Conservation (phyloP, 2,888 invertebrate genomes). For the Rotaria socialis region DNA sequence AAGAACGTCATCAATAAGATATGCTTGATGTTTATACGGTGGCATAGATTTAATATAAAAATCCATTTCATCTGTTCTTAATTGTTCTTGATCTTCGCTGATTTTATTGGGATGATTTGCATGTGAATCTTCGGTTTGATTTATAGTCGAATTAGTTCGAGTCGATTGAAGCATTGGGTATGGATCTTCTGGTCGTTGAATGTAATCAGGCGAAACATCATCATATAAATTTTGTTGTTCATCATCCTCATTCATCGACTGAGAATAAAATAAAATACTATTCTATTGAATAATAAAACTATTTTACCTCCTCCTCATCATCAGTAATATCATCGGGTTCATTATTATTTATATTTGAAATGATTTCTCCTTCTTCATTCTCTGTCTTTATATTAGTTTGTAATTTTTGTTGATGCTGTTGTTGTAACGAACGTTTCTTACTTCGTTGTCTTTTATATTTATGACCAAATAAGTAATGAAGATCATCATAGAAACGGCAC, state of each 20-base stretch:
- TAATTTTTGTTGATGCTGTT: background rate
- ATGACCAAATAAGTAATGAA: slow-evolving; percentile 31
- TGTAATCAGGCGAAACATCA: background rate
- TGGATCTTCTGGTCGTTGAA: slow-evolving; percentile 8
- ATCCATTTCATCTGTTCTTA: background rate
- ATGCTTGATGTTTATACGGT: slow-evolving; percentile 27
- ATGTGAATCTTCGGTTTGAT: background rate
- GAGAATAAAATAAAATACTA: background rate
- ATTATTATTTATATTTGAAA: background rate
- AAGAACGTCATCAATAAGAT: slow-evolving; percentile 24
- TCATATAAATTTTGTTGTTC: background rate
- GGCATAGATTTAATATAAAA: slow-evolving; percentile 15
- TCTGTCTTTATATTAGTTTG: background rate
- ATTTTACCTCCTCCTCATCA: background rate
- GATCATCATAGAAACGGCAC: slow-evolving; percentile 33
- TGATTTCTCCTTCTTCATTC: background rate
- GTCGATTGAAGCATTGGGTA: background rate
- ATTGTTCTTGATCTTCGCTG: background rate
- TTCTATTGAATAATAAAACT: background rate
- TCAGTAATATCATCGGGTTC: background rate
- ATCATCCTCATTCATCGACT: slow-evolving; percentile 1
- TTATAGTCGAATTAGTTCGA: background rate
- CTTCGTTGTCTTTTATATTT: slow-evolving; percentile 34
- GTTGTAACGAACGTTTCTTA: background rate
- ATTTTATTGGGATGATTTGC: background rate